Base-by-base conservation (phyloP, 2,113 vertebrate species). In the Typhlomys cinereus region DNA sequence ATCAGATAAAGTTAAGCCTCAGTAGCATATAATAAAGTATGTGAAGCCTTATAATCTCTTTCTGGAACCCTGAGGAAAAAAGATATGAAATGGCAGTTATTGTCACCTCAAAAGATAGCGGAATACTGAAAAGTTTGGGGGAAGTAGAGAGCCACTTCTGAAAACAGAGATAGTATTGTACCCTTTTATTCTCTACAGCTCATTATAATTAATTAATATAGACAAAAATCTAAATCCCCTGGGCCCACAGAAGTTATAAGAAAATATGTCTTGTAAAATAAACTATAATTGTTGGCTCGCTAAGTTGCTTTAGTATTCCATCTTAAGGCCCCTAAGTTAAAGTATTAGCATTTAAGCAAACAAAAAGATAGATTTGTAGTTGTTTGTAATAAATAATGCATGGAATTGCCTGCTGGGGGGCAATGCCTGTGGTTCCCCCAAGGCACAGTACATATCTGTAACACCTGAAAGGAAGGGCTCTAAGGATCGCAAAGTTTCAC, bases 321-420 rank as follows among this genome's bases (percentile, higher is more conserved):
- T 82, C 74, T 92, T 61, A 74, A 79, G 61, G 69, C 80, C n/a
- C n/a, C 50, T 88, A 83, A 64, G 44, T 70, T 86, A 81, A 89
- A 75, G 64, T 57, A 81, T 64, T 93, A 88, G 50, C 91, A 91
- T 88, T 2, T 76, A 82, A 88, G 69, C 52, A 79, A 85, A 88
- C 18, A n/a, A 80, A 61, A 90, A 31, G 64, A 69, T 44, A 69
- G 27, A 73, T 20, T n/a, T 15, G 7, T 5, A 84, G 44, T 80
- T 66, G 9, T 71, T 85, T 54, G 14, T 41, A 11, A 29, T n/a
- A 25, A 10, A 23, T 36, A 62, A 71, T 7, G 5, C 84, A 50
- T n/a, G 73, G 34, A 61, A 75, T 29, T 11, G 4, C 50, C 29
- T 18, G 36, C n/a, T 50, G 39, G 70, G 73, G 82, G 62, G 76